Evolutionary conservation across 2,113 vertebrate genomes (phyloP), one percentile per base, ranked within the genome.

Genomic region (Zeus faber): DNA sequence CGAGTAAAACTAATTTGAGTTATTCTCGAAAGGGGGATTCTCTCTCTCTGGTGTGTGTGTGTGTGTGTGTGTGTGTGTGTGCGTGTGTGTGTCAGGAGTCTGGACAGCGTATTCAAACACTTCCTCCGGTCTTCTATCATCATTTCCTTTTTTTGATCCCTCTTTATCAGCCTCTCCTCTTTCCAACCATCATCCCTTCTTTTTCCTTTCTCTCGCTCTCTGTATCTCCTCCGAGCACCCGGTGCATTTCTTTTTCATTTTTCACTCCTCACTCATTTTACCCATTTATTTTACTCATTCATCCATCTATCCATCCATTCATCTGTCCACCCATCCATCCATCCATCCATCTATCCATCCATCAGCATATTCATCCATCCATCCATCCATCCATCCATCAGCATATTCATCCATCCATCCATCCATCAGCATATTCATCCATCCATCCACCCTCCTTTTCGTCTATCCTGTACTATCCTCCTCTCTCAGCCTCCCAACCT

Each of bases 41-140:
- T n/a, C n/a, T n/a, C n/a, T n/a, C n/a, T n/a, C n/a, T n/a, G n/a
- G 33, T 7, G 31, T 33, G 13, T n/a, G 13, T 44, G 33, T 33
- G 17, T 20, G 18, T 50, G 18, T 33, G 18, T 50, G 27, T 50
- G 9, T 29, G 48, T 50, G 48, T 18, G 16, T 33, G 26, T 33
- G 17, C 21, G 48, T 50, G 48, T 50, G 45, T n/a, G 14, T 26
- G 23, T 25, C 17, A n/a, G 29, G 23, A 70, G 33, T 29, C 52
- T 17, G 70, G 67, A n/a, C n/a, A n/a, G 75, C 54, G 51, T 22
- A 46, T 57, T 76, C 74, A 79, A 61, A 65, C 13, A 1, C 26
- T 51, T 55, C 57, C 31, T 24, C 58, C 64, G 59, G 49, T 41
- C 14, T 27, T 21, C 22, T 5, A 17, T 17, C 24, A 8, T 27